Evolutionary conservation across 2,797 vertebrate genomes (phyloP), one percentile per base, ranked within the genome.

Genomic region (Tokudaia muenninki): DNA sequence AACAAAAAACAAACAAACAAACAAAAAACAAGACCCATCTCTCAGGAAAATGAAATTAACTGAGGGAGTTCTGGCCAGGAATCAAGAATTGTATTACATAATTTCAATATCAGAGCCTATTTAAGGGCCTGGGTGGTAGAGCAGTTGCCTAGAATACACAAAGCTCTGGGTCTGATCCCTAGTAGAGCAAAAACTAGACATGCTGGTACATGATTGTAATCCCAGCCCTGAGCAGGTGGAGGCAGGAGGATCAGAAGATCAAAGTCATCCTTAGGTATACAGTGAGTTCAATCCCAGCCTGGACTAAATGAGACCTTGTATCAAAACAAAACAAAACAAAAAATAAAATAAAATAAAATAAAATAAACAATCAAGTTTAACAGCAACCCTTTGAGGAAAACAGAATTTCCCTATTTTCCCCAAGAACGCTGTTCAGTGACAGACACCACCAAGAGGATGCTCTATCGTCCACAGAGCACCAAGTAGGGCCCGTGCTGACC

Each of bases 61-160:
- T 13, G 52, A 31, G 3, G 3, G 10, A 4, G 47, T 2, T 4
- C 37, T 22, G 2, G 21, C 19, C 3, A 2, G 0, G 6, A 80
- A 17, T 61, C 59, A 91, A 59, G 65, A 2, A 21, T 31, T 31
- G 2, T 9, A 34, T 26, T 6, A 19, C n/a, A 44, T 52, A 41
- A 55, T 50, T 63, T 61, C 77, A 88, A 13, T 50, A 29, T 24
- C 29, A 29, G 19, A 74, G 13, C 21, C 31, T 44, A 13, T 12
- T 9, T 7, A 82, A 44, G 86, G 24, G 63, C 21, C 31, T 52
- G 44, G 47, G 63, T 72, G 22, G n/a, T 12, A 87, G 50, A 57
- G 3, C 2, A 7, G 11, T 57, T 57, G 24, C 37, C 50, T 74
- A 41, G 34, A 37, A 29, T 31, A 67, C 50, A 41, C 70, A 41